Conservation (phyloP, 2,888 invertebrate genomes). For the Scrobipalpa costella region DNA sequence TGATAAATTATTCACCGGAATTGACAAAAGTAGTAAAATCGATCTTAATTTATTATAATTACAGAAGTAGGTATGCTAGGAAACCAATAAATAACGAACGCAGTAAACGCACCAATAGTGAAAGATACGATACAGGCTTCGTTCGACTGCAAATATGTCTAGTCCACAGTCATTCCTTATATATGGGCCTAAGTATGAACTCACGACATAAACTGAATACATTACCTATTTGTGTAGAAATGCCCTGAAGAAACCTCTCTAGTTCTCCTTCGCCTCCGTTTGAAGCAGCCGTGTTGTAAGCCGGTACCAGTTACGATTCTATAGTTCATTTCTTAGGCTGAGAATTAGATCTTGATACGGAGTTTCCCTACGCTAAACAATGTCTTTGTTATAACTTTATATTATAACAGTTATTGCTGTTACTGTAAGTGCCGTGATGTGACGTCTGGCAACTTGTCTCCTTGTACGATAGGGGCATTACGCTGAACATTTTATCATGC, state of each 20-base stretch:
- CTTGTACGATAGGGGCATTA: constrained; percentile 32
- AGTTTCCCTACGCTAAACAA: constrained; percentile 17
- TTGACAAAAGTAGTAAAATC: not conserved
- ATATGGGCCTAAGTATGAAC: not conserved
- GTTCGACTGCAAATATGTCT: constrained; percentile 22
- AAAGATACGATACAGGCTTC: no score
- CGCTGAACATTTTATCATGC: constrained; percentile 55
- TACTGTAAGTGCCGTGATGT: constrained; percentile 11
- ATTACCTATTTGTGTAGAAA: constrained; percentile 6
- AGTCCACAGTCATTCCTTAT: constrained; percentile 19
- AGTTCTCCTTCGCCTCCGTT: constrained; percentile 21
- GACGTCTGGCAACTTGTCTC: constrained; percentile 29
- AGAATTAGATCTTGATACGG: constrained; percentile 29
- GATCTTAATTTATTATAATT: not conserved
- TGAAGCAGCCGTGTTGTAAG: constrained; percentile 27
- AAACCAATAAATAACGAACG: no score
- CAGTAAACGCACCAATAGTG: no score
- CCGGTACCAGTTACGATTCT: constrained; percentile 26
- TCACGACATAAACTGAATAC: constrained; percentile 15
- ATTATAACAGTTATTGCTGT: constrained; percentile 11
- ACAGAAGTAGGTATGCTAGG: no score
- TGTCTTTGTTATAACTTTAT: constrained; percentile 21
- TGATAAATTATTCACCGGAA: not conserved
- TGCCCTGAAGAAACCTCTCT: constrained; percentile 18
- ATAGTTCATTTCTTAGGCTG: constrained; percentile 32